Evolutionary conservation across 64 coral and sea anemone genomes (phyloP).

Genomic region (Catalaphyllia jardinei): DNA sequence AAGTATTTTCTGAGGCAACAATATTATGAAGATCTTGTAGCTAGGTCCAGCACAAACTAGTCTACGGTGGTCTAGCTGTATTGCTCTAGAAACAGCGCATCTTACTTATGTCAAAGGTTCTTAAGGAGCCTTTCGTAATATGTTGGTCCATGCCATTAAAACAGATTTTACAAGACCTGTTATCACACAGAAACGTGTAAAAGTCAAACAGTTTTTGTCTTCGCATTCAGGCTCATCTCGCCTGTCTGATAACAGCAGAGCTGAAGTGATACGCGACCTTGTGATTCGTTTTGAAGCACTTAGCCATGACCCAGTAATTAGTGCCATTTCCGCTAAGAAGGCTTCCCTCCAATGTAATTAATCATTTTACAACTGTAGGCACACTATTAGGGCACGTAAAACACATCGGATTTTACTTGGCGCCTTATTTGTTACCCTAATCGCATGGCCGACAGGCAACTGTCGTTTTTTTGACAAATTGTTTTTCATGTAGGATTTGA

Average conservation of each 20-base stretch:
- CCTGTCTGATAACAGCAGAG: not conserved
- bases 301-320: constrained; percentile 33
- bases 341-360: constrained; percentile 17
- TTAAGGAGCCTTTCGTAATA: not conserved
- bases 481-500: constrained; percentile 6
- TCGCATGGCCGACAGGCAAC: constrained; percentile 9
- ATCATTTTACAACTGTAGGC: constrained; percentile 17
- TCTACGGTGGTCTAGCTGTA: too few species aligned
- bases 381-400: constrained; percentile 40
- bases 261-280: not conserved
- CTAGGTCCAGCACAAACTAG: too few species aligned
- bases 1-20: too few species aligned
- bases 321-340: constrained; percentile 36
- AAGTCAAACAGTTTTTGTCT: not conserved
- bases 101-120: too few species aligned
- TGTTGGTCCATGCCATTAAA: not conserved
- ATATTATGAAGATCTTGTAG: too few species aligned
- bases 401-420: not conserved
- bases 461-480: constrained; percentile 43
- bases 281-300: constrained; percentile 10
- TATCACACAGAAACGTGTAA: not conserved
- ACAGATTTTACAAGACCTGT: not conserved
- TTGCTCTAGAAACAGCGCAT: too few species aligned
- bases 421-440: constrained; percentile 9
- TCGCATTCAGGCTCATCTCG: not conserved